Evolutionary conservation across 2,797 vertebrate species (phyloP).

Genomic region (Picus viridis): DNA sequence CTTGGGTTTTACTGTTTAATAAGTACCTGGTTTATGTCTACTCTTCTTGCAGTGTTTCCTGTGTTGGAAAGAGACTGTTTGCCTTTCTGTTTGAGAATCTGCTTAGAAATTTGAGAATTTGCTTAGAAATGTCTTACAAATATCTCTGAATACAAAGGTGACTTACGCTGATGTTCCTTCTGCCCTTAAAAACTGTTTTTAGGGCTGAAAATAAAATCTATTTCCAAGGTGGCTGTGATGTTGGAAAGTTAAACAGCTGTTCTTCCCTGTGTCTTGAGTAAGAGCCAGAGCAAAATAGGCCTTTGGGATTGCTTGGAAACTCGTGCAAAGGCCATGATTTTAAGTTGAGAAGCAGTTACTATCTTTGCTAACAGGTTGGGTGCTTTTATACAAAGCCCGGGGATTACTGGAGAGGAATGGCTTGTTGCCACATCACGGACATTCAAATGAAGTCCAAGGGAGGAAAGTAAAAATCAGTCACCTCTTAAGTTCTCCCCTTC

Average conservation of each 20-base stretch:
- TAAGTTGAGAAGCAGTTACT: neutral
- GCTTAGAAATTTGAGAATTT: neutral
- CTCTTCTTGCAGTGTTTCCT: neutral
- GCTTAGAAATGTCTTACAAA: neutral
- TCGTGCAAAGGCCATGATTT: neutral
- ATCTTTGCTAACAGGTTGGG: neutral
- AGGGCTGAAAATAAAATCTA: neutral
- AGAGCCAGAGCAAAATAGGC: neutral
- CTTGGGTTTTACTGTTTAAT: neutral
- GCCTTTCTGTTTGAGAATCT: neutral
- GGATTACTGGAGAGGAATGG: neutral
- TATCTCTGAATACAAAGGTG: neutral
- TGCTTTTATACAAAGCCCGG: neutral
- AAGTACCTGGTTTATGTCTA: neutral
- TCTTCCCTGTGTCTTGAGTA: neutral
- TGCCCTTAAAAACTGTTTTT: neutral
- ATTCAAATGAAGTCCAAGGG: neutral
- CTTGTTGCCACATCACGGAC: neutral
- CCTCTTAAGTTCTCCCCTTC: fast-evolving
- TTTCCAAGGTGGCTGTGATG: neutral
- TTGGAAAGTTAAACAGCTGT: neutral
- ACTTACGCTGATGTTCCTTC: neutral
- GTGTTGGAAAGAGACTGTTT: neutral
- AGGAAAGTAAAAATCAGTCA: neutral
- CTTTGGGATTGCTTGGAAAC: neutral